Evolutionary conservation across 2,888 invertebrate genomes (phyloP).

Genomic region (Mythimna vitellina): DNA sequence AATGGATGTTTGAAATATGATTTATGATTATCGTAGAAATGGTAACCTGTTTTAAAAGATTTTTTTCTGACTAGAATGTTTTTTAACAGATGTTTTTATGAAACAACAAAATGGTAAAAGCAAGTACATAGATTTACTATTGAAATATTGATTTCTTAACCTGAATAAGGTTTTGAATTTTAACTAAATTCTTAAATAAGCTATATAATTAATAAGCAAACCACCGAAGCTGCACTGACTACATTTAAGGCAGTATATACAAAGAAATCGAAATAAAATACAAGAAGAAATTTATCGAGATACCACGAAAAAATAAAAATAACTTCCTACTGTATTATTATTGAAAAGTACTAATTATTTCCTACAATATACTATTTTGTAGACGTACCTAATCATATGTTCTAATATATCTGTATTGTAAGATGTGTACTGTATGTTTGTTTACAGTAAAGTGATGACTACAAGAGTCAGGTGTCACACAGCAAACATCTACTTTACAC

Average conservation of each 20-base stretch:
- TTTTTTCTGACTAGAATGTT: background rate
- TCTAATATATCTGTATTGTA: conserved; percentile 17
- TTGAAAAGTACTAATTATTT: background rate
- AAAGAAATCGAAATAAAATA: conserved; percentile 16
- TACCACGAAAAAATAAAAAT: background rate
- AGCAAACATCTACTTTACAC: conserved; percentile 28
- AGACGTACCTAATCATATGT: background rate
- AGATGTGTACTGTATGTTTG: conserved; percentile 35
- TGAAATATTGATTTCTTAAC: background rate
- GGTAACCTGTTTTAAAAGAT: conserved; percentile 5
- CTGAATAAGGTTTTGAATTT: conserved; percentile 10
- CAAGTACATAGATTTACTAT: background rate
- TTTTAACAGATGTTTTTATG: background rate
- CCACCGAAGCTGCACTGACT: conserved; percentile 57
- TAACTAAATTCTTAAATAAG: conserved; percentile 25
- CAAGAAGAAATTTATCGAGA: conserved; percentile 19
- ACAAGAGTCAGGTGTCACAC: conserved; percentile 34
- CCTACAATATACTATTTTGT: background rate
- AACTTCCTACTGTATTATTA: background rate
- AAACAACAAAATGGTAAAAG: conserved; percentile 30
- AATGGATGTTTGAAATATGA: conserved; percentile 5
- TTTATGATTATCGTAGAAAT: background rate
- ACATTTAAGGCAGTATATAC: conserved; percentile 57
- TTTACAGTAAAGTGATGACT: conserved; percentile 18
- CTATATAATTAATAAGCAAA: conserved; percentile 54